Base-by-base conservation (phyloP, 2,113 vertebrate genomes). In the Climacteris rufus region DNA sequence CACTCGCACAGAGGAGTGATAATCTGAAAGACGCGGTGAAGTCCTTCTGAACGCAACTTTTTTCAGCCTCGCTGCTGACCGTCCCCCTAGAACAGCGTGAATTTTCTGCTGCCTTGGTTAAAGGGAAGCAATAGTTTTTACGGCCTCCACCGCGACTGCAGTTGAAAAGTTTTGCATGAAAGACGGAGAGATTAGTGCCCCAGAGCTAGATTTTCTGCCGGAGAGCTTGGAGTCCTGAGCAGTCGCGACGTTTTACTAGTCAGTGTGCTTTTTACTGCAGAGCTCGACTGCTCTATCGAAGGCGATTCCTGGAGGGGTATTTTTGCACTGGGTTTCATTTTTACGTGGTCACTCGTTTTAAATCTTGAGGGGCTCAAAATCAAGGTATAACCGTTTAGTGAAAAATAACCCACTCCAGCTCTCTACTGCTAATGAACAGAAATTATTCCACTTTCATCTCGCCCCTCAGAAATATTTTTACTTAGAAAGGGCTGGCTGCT, bases 371-470 rank as follows among this genome's bases (percentile, higher is more conserved):
- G 40, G 25, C 40, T 87, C 68, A 76, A 84, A 93, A 45, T 59
- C 80, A 87, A 63, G 75, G 33, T 77, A 77, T 15, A 84, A 63
- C 64, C 2, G 4, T 64, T 87, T 24, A 47, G 45, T 44, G 60
- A 85, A 90, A 85, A 96, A 79, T 35, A 94, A 80, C 37, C 85
- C 28, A 1, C 39, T 81, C 86, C 93, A 94, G 87, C 49, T 78
- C 94, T 95, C 85, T 94, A 71, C 92, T 86, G 88, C 97, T 98
- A 97, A 98, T 97, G 96, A 97, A 97, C 81, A 96, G 95, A 98
- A 97, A 97, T 96, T 53, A 97, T 97, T 97, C 61, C 76, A 94
- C 98, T 98, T 98, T 98, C 97, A 98, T 98, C 97, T 98, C 21
- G 1, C 91, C 88, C 83, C 93, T 97, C 97, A 96, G 96, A 97